Evolutionary conservation across 2,888 invertebrate genomes (phyloP), one percentile per base, ranked within the genome.

Genomic region (Bugulina stolonifera): DNA sequence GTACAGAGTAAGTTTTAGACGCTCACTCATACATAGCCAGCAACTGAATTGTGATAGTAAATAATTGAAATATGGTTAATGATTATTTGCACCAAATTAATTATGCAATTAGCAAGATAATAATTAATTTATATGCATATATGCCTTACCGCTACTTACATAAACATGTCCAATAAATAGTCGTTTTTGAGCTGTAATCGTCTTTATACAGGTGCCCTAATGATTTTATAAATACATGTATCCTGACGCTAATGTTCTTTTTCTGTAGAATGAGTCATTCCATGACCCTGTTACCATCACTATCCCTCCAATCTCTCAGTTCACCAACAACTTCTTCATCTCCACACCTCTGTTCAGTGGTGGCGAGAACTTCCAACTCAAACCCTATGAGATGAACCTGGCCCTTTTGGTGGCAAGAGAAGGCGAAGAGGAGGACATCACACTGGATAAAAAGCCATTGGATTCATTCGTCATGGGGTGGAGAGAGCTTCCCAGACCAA

Each of bases 261-360:
- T 43, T 43, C 43, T 43, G 43, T 64, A 64, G 64, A 64, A 64
- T 34, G 64, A 64, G 64, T 29, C 64, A 25, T 22, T 64, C 18
- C 64, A 64, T 32, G 64, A 64, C 32, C 64, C 64, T 14, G 64
- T 64, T 5, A 64, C 64, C 32, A 64, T 64, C 32, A 64, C 64
- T 10, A 64, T 64, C n/a, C 64, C 64, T 29, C 64, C 64, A 64
- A 32, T 32, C 32, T 2, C 64, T 32, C 64, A 64, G 64, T 64
- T 64, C 27, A 64, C 64, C 64, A 64, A 64, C 64, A 64, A 64
- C 64, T 64, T 64, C 64, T 64, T 64, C n/a, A 64, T 64, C 34
- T 64, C 64, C 32, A 64, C 64, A 14, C 64, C 64, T 32, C 34
- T 32, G 10, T 64, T 64, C 64, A 25, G 27, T 34, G 64, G 64